Percentiles rank a stretch among this genome's conserved stretches.
phyloP scores from a whole-genome alignment of 2,888 invertebrate genomes.

The Amiota communis region DNA sequence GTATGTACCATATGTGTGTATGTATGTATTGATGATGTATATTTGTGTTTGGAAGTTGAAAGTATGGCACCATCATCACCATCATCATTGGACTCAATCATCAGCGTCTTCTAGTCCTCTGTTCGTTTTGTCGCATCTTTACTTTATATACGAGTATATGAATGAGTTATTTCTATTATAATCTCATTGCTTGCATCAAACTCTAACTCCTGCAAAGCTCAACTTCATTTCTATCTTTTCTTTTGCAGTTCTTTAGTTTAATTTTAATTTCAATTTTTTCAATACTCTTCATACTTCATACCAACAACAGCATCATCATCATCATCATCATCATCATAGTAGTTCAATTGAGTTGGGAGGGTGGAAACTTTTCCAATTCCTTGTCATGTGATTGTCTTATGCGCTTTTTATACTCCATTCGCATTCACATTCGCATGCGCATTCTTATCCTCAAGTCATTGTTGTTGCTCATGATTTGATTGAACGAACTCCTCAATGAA shows the following conservation, averaged over 20 bases:
- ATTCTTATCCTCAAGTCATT: constrained; percentile 8
- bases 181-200: constrained; percentile 58
- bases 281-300: background rate
- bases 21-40: too few relatives aligned
- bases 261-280: background rate
- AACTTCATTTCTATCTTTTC: background rate
- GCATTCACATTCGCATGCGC: background rate
- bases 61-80: background rate
- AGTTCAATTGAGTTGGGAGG: too few relatives aligned
- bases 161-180: constrained; percentile 69
- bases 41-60: too few relatives aligned
- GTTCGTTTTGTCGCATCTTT: constrained; percentile 40
- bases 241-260: background rate
- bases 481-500: constrained; percentile 70
- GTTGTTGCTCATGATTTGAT: constrained; percentile 64
- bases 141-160: constrained; percentile 53
- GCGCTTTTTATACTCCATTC: background rate
- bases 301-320: background rate
- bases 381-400: background rate
- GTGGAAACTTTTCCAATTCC: too few relatives aligned
- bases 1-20: background rate
- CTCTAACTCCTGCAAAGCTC: constrained; percentile 31
- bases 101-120: constrained; percentile 31
- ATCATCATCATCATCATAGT: too few relatives aligned
- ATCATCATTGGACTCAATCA: background rate